phyloP scores from a whole-genome alignment of 2,797 vertebrate species.

The Cyclura pinguis region DNA sequence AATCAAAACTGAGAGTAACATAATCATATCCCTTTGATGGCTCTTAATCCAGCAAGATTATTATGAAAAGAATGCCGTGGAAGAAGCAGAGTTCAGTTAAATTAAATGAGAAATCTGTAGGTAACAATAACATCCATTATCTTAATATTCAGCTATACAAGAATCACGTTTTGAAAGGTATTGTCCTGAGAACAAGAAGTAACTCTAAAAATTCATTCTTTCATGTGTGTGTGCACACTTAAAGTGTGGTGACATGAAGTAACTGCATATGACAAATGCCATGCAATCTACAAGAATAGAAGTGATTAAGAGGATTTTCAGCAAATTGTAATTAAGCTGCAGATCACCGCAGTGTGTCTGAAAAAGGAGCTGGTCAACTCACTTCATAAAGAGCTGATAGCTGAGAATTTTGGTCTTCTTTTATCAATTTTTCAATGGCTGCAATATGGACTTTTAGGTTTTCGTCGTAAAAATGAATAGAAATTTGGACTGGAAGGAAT shows the following conservation, averaged over 20 bases:
- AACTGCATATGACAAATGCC: conserved; percentile 49
- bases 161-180: conserved; percentile 15
- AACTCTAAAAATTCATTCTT: not conserved
- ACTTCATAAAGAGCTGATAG: conserved; percentile 72
- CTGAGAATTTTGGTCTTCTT: conserved; percentile 70
- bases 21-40: conserved; percentile 18
- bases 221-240: conserved; percentile 32
- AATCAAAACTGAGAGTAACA: not conserved
- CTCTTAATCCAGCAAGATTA: conserved; percentile 30
- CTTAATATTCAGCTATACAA: not conserved
- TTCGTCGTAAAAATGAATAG: conserved; percentile 32
- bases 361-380: conserved; percentile 61
- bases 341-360: conserved; percentile 64
- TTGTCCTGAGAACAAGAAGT: not conserved
- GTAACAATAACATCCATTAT: conserved; percentile 18
- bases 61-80: not conserved
- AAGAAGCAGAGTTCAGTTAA: not conserved
- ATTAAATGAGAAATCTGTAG: conserved; percentile 8
- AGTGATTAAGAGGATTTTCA: conserved; percentile 66
- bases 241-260: conserved; percentile 46
- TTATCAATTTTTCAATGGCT: conserved; percentile 65
- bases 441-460: conserved; percentile 20
- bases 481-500: not conserved
- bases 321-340: conserved; percentile 70
- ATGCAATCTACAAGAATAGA: conserved; percentile 30